A percentile compares a stretch with the other conserved stretches of the same genome.
These are phyloP conservation scores for Leptogaster cylindrica DNA, from an alignment of 2,888 invertebrate genomes.

Conservation along the genomic window DNA sequence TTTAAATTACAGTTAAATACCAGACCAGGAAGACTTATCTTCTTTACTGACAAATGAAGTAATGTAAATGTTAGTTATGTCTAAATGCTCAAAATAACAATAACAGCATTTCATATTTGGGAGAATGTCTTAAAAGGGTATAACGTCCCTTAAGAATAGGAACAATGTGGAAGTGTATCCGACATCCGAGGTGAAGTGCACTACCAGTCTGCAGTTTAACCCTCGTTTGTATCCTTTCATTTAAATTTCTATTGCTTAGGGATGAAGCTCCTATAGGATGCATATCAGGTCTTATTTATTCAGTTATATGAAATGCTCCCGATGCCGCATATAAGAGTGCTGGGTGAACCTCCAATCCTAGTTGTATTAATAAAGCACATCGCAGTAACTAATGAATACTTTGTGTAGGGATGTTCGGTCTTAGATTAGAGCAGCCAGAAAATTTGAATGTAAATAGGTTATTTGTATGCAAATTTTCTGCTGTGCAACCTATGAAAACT, in stretches of 20 bases:
- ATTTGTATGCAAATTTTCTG: constrained; percentile 46
- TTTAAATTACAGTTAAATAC: too few relatives aligned
- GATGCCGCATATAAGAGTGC: constrained; percentile 27
- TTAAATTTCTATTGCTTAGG: constrained; percentile 28
- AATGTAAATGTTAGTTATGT: too few relatives aligned
- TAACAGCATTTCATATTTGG: too few relatives aligned
- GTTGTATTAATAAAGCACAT: constrained; percentile 33
- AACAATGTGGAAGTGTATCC: too few relatives aligned
- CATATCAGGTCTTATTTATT: too few relatives aligned
- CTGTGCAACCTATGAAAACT: constrained; percentile 10
- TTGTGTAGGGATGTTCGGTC: constrained; percentile 13
- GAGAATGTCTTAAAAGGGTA: too few relatives aligned
- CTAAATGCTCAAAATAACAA: too few relatives aligned
- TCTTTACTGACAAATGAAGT: too few relatives aligned
- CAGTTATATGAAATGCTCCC: not conserved
- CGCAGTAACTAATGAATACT: constrained; percentile 23
- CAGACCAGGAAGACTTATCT: too few relatives aligned
- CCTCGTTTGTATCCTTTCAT: constrained; percentile 27
- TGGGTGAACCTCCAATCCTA: constrained; percentile 1
- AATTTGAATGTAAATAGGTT: constrained; percentile 45
- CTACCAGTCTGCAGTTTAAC: constrained; percentile 23
- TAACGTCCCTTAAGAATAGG: too few relatives aligned
- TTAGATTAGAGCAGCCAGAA: constrained; percentile 29
- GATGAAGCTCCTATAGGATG: not conserved
- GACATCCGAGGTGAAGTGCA: too few relatives aligned